These are phyloP conservation scores for Glyphotaelius pellucidus DNA, from an alignment of 2,888 invertebrate species.

Conservation along the genomic window DNA sequence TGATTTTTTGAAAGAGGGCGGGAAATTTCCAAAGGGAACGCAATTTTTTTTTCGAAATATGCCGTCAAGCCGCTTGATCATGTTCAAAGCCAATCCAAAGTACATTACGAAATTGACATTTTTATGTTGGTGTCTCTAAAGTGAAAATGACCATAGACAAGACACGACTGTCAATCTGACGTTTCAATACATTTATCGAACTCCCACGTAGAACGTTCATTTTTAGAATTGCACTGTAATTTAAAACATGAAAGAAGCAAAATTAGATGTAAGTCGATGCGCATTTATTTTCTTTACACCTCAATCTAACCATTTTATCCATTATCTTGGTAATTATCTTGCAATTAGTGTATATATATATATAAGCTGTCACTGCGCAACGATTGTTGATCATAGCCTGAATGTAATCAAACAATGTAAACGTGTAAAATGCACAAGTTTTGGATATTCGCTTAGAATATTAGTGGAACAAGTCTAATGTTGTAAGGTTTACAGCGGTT, in stretches of 20 bases:
- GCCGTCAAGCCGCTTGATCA: no score
- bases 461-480: neutral
- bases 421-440: neutral
- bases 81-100: no score
- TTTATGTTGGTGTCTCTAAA: neutral
- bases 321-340: conserved; percentile 13
- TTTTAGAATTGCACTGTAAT: conserved; percentile 62
- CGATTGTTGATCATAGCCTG: neutral
- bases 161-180: conserved; percentile 60
- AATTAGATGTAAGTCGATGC: conserved; percentile 78
- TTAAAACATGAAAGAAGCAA: conserved; percentile 72
- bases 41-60: no score
- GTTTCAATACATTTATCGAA: conserved; percentile 46
- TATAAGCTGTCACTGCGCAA: neutral
- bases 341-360: neutral
- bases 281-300: neutral
- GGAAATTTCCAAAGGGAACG: no score
- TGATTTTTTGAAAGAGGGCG: no score
- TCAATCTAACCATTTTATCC: neutral
- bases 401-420: neutral
- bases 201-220: conserved; percentile 52
- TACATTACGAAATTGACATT: no score
- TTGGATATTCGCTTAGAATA: neutral
- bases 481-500: neutral
- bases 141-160: conserved; percentile 22